Conservation (phyloP, 2,888 invertebrate species). For the Argyresthia goedartella region DNA sequence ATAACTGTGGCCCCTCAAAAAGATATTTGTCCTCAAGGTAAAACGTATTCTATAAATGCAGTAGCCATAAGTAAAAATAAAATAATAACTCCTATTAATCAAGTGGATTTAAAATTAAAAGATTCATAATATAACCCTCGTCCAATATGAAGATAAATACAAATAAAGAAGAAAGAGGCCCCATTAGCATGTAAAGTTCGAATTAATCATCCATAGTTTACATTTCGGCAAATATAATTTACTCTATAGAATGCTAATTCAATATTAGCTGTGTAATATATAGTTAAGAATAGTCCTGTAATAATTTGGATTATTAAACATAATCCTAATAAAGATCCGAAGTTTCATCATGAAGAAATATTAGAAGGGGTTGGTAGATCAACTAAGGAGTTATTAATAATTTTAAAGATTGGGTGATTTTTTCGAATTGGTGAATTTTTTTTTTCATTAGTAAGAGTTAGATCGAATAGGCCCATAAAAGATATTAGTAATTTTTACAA, state of each 20-base stretch:
- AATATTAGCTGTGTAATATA: constrained; percentile 77
- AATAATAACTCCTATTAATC: constrained; percentile 75
- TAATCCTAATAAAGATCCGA: constrained; percentile 75
- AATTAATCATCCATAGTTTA: constrained; percentile 77
- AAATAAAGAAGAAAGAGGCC: constrained; percentile 80
- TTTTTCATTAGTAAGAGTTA: constrained; percentile 49
- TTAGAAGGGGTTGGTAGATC: constrained; percentile 73
- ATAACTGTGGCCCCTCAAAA: constrained; percentile 87
- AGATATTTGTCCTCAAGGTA: constrained; percentile 86
- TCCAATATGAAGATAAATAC: constrained; percentile 76
- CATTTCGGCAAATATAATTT: constrained; percentile 78
- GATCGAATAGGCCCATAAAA: constrained; percentile 66
- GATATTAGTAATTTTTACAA: constrained; percentile 72
- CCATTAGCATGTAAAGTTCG: constrained; percentile 78
- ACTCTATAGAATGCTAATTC: constrained; percentile 75
- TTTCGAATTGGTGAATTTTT: constrained; percentile 45
- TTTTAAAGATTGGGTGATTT: constrained; percentile 64
- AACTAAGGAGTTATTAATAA: constrained; percentile 70
- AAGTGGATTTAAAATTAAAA: constrained; percentile 66
- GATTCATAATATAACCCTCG: constrained; percentile 71
- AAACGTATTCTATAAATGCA: constrained; percentile 83
- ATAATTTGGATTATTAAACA: constrained; percentile 76
- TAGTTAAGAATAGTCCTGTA: constrained; percentile 77
- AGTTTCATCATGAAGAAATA: constrained; percentile 77
- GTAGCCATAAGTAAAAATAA: constrained; percentile 78